These are phyloP conservation scores for Potamilus streckersoni DNA, from an alignment of 1,140 invertebrate genomes.

Conservation along the genomic window DNA sequence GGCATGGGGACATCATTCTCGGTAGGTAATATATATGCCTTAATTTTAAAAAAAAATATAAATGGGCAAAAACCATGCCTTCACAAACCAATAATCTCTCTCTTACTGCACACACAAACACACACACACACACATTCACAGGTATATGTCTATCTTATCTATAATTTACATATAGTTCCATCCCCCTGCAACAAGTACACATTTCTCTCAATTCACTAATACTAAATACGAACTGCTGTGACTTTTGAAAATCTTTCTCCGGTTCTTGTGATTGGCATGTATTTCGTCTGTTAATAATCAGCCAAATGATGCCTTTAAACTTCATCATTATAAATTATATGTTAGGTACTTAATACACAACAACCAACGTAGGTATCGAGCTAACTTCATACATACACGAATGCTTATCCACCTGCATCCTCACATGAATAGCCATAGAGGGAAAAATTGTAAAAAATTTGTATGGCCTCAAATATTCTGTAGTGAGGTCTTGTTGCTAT, in stretches of 20 bases:
- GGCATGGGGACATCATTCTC: constrained; percentile 39
- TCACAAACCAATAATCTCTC: background rate
- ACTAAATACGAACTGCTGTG: no score
- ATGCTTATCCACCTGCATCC: no score
- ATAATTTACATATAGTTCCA: background rate
- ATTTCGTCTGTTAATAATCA: no score
- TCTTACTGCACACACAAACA: background rate
- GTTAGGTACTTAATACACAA: no score
- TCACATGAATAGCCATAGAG: background rate
- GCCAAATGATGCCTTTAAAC: no score
- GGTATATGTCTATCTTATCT: background rate
- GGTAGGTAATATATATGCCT: constrained; percentile 23
- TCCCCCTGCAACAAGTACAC: no score
- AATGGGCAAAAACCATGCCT: background rate
- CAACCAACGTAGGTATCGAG: no score
- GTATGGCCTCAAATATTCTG: background rate
- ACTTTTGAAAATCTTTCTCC: no score
- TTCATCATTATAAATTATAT: no score
- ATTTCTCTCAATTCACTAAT: no score
- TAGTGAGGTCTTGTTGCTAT: background rate
- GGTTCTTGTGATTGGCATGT: no score
- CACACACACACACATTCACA: background rate
- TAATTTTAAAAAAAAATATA: background rate
- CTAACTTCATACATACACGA: no score
- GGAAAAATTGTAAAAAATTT: background rate